Conservation (phyloP, 2,113 vertebrate genomes). For the Xyliphius kryptos region DNA sequence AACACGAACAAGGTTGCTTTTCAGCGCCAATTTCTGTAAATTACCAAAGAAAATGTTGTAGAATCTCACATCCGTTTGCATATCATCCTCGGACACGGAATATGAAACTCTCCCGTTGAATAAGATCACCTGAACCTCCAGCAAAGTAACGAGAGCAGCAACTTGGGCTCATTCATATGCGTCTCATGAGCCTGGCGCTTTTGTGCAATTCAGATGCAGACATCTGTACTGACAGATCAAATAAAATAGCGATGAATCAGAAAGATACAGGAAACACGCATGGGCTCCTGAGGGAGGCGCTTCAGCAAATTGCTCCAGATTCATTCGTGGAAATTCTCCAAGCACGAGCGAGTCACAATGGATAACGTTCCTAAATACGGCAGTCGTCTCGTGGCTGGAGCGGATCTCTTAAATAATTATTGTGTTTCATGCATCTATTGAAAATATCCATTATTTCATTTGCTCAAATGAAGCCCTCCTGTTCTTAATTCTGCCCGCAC, state of each 20-base stretch:
- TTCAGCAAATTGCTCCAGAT: slow-evolving; percentile 5
- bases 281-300: slow-evolving; percentile 3
- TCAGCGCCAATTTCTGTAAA: slow-evolving; percentile 11
- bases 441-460: slow-evolving; percentile 28
- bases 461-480: slow-evolving; percentile 47
- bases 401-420: slow-evolving; percentile 26
- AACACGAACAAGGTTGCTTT: slow-evolving; percentile 25
- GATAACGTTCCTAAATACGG: slow-evolving; percentile 5
- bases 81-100: background rate
- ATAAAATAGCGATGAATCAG: slow-evolving; percentile 9
- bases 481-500: slow-evolving; percentile 54
- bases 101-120: slow-evolving; percentile 1
- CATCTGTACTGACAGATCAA: slow-evolving; percentile 22
- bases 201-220: slow-evolving; percentile 10
- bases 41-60: background rate
- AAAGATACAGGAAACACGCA: slow-evolving; percentile 17
- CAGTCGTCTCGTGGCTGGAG: background rate
- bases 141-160: slow-evolving; percentile 5
- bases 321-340: background rate
- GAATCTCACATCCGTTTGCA: too few species aligned
- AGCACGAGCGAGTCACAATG: background rate
- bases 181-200: background rate
- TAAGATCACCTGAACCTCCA: slow-evolving; percentile 19
- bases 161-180: slow-evolving; percentile 11
- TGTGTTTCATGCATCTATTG: slow-evolving; percentile 2